Evolutionary conservation across 2,888 invertebrate genomes (phyloP), one percentile per base, ranked within the genome.

Genomic region (Clanis bilineata): DNA sequence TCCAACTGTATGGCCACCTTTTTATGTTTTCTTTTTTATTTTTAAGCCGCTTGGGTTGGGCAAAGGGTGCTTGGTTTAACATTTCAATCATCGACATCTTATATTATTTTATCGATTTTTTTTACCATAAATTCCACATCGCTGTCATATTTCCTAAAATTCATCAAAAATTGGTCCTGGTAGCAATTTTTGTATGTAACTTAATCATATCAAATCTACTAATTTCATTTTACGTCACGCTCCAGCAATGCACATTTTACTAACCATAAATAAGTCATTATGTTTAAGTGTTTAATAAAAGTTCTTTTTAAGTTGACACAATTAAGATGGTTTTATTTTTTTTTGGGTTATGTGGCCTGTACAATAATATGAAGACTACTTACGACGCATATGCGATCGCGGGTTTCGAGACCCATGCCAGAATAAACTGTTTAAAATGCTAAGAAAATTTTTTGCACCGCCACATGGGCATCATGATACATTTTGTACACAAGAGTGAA

Each of bases 1-100:
- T 87, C 74, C 87, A 86, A 88, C 87, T 88, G 88, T 89, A 88
- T 82, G 88, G 83, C 81, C 70, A 60, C 68, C 69, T 74, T 81
- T 81, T 79, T 76, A 70, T 79, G 81, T 82, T 72, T 68, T 81
- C 80, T 75, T 70, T 69, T 74, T 75, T 76, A 67, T 70, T 77
- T 78, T 75, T 73, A 68, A 58, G 63, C 60, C 56, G 62, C 61
- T 66, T 63, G 56, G 60, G 61, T 3, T 47, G 44, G 62, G 57
- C 64, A 63, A 64, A 64, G 51, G 63, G 61, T 57, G 65, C 65
- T 70, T 69, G 59, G 51, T 51, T 70, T 66, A 62, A 64, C 54
- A 61, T 28, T 39, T 22, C 15, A 15, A 15, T 57, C 62, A 56
- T 58, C 56, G n/a, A 23, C 51, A 44, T 55, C 22, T 57, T n/a